Evolutionary conservation across 1,140 invertebrate genomes (phyloP), one percentile per base, ranked within the genome.

Genomic region (Orchesella cincta): DNA sequence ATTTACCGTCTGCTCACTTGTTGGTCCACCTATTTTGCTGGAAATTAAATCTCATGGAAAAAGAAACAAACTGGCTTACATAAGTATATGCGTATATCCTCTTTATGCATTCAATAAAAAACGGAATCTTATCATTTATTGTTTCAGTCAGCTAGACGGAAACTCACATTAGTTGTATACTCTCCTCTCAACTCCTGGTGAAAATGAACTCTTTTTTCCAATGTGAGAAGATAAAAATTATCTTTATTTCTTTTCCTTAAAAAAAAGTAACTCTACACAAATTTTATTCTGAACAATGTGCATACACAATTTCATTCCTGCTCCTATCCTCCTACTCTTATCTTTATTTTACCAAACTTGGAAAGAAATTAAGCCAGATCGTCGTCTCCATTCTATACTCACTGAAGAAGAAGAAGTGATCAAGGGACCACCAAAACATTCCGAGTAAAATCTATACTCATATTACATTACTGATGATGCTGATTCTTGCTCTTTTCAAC

Each of bases 381-480:
- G 8, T 57, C 23, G 52, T 14, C 52, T 57, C 52, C 52, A 57
- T n/a, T 57, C 39, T n/a, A n/a, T n/a, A n/a, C n/a, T 46, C 39
- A 12, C 39, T 46, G 20, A 46, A 46, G 39, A 46, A n/a, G n/a
- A n/a, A 46, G 18, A 46, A 8, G 39, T 46, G 39, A 46, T 46
- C 39, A 57, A 57, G 52, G 52, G 52, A 57, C 52, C 52, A 57
- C 52, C 52, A 57, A 26, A 57, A 57, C 8, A n/a, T 57, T 57
- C 52, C 23, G 8, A 57, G 8, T 57, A 57, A 46, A 57, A 57
- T n/a, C 14, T 23, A 57, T 57, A 18, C 52, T 26, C 23, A 26
- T 14, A 26, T 20, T 46, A 14, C 23, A 3, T 26, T 46, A 46
- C 39, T 46, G 39, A 46, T n/a, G n/a, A n/a, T n/a, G n/a, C n/a